Evolutionary conservation across 2,888 invertebrate species (phyloP).

Genomic region (Standfussiana lucernea): DNA sequence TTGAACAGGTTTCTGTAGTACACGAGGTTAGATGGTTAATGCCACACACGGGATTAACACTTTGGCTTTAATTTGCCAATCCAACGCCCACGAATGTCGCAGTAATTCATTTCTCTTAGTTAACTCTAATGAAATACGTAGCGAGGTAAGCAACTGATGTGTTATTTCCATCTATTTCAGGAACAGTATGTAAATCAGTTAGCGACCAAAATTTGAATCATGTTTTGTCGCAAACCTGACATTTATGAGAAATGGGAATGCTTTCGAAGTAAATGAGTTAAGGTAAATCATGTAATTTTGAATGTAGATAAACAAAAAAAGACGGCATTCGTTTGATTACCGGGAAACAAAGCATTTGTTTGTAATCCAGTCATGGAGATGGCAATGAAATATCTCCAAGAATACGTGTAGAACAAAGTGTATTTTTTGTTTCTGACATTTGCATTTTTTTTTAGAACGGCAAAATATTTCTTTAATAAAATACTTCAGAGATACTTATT

Average conservation of each 20-base stretch:
- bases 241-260: constrained; percentile 23
- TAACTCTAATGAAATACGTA: constrained; percentile 50
- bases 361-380: constrained; percentile 56
- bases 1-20: constrained; percentile 38
- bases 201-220: constrained; percentile 10
- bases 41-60: constrained; percentile 50
- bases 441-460: neutral
- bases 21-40: constrained; percentile 32
- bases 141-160: constrained; percentile 42
- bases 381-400: constrained; percentile 45
- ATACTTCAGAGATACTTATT: neutral
- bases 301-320: constrained; percentile 45
- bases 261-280: constrained; percentile 32
- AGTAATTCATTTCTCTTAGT: constrained; percentile 64
- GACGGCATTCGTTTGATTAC: constrained; percentile 54
- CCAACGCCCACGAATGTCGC: constrained; percentile 58
- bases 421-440: constrained; percentile 11
- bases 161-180: constrained; percentile 48
- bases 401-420: constrained; percentile 12
- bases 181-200: constrained; percentile 21
- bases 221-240: constrained; percentile 1
- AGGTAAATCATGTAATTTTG: constrained; percentile 45
- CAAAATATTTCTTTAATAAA: neutral
- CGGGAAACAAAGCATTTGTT: constrained; percentile 59
- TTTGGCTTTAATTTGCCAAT: constrained; percentile 60